Percentiles rank a stretch among this genome's conserved stretches.
Conservation (phyloP, 2,113 vertebrate genomes). For the Trogon surrucura region DNA sequence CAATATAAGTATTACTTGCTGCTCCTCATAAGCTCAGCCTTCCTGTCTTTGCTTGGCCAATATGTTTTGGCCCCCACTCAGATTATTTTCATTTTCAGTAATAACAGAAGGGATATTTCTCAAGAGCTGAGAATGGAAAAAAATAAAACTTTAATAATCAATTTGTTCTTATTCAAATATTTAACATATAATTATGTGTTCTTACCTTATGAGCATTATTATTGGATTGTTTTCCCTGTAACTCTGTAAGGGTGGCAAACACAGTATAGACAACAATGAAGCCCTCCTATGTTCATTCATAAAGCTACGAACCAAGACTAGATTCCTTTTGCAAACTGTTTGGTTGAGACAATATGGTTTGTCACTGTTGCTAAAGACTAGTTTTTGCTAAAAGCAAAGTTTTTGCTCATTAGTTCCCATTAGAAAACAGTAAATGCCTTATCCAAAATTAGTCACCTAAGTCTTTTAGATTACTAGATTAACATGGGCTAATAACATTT, state of each 20-base stretch:
- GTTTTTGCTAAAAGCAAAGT: background rate
- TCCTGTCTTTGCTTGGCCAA: constrained; percentile 1
- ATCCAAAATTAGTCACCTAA: background rate
- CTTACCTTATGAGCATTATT: background rate
- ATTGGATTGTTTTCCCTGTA: background rate
- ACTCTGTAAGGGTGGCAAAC: background rate
- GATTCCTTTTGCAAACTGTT: background rate
- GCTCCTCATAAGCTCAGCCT: background rate
- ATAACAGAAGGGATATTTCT: background rate
- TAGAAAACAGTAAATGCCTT: background rate
- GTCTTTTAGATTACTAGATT: background rate
- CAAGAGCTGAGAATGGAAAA: background rate
- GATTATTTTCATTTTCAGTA: background rate
- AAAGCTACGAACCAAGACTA: background rate
- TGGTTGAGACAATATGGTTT: background rate
- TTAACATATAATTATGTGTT: background rate
- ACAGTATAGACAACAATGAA: background rate
- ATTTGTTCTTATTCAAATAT: background rate
- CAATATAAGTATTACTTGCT: background rate
- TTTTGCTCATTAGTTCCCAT: background rate
- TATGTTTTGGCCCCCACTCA: background rate
- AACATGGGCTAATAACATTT: background rate
- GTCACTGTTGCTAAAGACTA: background rate
- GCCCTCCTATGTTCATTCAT: background rate
- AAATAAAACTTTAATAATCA: background rate